Evolutionary conservation across 2,888 invertebrate genomes (phyloP), one percentile per base, ranked within the genome.

Genomic region (Cosmorhoe ocellata): DNA sequence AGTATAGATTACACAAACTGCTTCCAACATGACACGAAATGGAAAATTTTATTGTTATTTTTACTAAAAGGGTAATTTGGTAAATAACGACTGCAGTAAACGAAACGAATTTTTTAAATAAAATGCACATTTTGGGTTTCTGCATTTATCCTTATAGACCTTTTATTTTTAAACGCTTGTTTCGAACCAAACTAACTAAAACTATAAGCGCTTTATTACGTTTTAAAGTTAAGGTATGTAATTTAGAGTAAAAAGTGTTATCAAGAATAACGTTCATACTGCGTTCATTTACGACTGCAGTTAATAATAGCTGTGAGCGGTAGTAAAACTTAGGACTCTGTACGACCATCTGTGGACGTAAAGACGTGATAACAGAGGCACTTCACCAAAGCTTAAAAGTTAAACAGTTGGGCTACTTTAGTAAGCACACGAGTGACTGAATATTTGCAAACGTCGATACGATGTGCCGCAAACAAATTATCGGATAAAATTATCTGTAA

Each of bases 321-420:
- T 24, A 32, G 31, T 42, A 42, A 42, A 48, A 36, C 37, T 42
- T 48, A 48, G 37, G 48, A 48, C 37, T 31, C 41, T 27, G 41
- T 36, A 36, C 36, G 36, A 48, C 41, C 34, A 47, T 41, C 41
- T 48, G 36, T 8, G 31, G 24, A 34, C 40, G 10, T 41, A 30
- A 41, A 26, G 41, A 42, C 31, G 41, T 48, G 48, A 48, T 48
- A 48, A 48, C 48, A 36, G 34, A 30, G 28, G 10, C 36, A 41
- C 36, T 41, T 14, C 14, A 41, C 24, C 30, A 44, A 7, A 37
- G 44, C 12, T 37, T n/a, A 22, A 12, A 1, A 10, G 1, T 0
- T 1, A 45, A 30, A 28, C 30, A 37, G 44, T 24, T 24, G 22
- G 37, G 12, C 28, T 12, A 28, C 3, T 36, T n/a, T 26, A 8